Conservation (phyloP, 2,797 vertebrate genomes). For the Clamator glandarius region DNA sequence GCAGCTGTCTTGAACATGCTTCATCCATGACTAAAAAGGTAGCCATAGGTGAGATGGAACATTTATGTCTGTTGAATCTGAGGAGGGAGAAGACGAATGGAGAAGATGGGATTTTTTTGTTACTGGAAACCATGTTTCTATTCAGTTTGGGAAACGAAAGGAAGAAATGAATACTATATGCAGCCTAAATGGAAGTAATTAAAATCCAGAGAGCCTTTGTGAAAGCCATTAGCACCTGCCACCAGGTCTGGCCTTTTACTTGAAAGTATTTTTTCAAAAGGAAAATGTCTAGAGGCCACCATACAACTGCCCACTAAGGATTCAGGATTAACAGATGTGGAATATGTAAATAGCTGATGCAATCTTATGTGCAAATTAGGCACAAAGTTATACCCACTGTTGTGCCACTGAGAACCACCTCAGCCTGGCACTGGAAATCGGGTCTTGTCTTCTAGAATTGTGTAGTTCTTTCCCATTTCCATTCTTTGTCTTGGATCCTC, state of each 20-base stretch:
- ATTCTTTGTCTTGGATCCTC: background rate
- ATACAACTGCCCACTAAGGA: background rate
- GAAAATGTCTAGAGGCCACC: background rate
- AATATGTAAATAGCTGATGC: background rate
- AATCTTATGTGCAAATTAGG: background rate
- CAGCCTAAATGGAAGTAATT: background rate
- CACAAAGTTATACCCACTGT: background rate
- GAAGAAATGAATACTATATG: background rate
- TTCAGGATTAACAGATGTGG: background rate
- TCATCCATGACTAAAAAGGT: rapidly evolving
- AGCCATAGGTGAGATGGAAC: background rate
- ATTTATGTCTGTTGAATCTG: background rate
- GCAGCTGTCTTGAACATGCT: background rate
- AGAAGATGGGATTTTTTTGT: background rate
- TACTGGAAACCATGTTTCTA: background rate
- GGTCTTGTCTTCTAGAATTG: background rate
- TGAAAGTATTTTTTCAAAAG: slow-evolving; percentile 5
- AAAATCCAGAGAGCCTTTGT: slow-evolving; percentile 30
- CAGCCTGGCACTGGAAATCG: background rate
- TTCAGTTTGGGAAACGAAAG: background rate
- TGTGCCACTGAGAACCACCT: background rate
- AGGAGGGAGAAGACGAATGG: no score
- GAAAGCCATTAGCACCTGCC: slow-evolving; percentile 54
- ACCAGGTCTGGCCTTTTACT: background rate
- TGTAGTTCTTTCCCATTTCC: background rate